Evolutionary conservation across 2,888 invertebrate species (phyloP).

Genomic region (Volucella zonaria): DNA sequence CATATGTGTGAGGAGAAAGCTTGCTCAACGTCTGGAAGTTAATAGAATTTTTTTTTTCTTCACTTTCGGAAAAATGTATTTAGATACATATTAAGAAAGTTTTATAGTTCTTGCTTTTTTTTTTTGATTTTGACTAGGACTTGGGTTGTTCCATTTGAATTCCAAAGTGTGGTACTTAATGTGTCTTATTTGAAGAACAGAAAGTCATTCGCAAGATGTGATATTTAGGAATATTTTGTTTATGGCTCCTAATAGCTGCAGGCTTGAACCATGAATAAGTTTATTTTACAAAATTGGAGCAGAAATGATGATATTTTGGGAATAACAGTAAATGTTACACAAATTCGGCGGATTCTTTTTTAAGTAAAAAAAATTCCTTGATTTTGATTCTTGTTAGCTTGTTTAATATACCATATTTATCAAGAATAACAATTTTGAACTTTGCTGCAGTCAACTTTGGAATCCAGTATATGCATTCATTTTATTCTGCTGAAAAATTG

Average conservation of each 20-base stretch:
- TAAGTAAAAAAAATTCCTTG: too few relatives aligned
- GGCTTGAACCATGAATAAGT: slow-evolving; percentile 3
- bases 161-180: slow-evolving; percentile 35
- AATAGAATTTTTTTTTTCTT: slow-evolving; percentile 13
- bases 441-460: too few relatives aligned
- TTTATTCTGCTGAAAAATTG: too few relatives aligned
- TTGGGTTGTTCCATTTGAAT: slow-evolving; percentile 48
- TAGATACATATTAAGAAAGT: slow-evolving; percentile 34
- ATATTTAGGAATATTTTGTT: slow-evolving; percentile 47
- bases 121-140: slow-evolving; percentile 29
- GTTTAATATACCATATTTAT: too few relatives aligned
- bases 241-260: slow-evolving; percentile 50
- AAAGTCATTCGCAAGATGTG: slow-evolving; percentile 38
- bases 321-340: slow-evolving; percentile 1
- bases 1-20: slow-evolving; percentile 49
- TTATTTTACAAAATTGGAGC: slow-evolving; percentile 51
- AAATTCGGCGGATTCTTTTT: not conserved
- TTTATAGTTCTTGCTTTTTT: slow-evolving; percentile 19
- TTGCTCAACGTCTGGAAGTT: slow-evolving; percentile 63
- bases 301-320: not conserved
- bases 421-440: too few relatives aligned
- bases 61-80: not conserved
- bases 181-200: slow-evolving; percentile 40
- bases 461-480: too few relatives aligned
- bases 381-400: too few relatives aligned